phyloP scores from a whole-genome alignment of 2,888 invertebrate species.

The Vandiemenella viatica region DNA sequence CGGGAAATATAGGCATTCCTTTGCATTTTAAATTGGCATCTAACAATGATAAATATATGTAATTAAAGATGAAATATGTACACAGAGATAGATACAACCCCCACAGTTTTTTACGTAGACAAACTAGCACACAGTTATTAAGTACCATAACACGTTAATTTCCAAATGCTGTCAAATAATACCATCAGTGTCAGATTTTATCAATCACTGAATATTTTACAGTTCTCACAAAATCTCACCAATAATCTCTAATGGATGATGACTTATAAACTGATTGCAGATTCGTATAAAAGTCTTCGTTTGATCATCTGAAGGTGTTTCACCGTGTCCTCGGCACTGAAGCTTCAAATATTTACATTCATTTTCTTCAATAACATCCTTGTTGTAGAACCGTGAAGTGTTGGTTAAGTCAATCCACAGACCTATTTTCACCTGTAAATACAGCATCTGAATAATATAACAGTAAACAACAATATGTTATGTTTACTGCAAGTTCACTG shows the following conservation, averaged over 20 bases:
- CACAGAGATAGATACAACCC: too few relatives aligned
- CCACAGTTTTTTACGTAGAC: too few relatives aligned
- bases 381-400: conserved; percentile 83
- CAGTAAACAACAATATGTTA: conserved; percentile 2
- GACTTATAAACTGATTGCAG: conserved; percentile 60
- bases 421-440: conserved; percentile 64
- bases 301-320: conserved; percentile 77
- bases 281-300: conserved; percentile 67
- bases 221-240: conserved; percentile 32
- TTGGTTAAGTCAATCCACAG: conserved; percentile 95
- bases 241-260: conserved; percentile 62
- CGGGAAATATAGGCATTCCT: too few relatives aligned
- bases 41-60: too few relatives aligned
- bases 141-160: too few relatives aligned
- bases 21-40: too few relatives aligned
- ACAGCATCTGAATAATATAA: too few relatives aligned
- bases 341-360: conserved; percentile 78
- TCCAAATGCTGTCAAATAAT: too few relatives aligned
- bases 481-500: background rate
- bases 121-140: too few relatives aligned
- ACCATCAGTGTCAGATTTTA: too few relatives aligned
- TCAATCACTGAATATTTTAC: too few relatives aligned
- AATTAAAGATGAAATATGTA: too few relatives aligned
- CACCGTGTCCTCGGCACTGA: conserved; percentile 81
- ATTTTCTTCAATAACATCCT: conserved; percentile 54